These are phyloP conservation scores for Crocodylus rhombifer DNA, from an alignment of 2,797 vertebrate species.

Conservation along the genomic window DNA sequence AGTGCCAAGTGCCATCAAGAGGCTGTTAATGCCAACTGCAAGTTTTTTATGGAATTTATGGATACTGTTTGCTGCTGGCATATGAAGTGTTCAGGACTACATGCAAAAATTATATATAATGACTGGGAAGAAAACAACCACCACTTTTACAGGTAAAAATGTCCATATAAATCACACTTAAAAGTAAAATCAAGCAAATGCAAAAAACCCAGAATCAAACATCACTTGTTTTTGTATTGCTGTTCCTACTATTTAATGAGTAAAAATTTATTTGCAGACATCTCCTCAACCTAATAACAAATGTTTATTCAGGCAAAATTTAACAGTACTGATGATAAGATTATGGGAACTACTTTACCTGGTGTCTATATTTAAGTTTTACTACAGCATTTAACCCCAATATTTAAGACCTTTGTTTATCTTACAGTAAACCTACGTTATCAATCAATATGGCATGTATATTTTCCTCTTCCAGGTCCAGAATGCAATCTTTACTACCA, in stretches of 20 bases:
- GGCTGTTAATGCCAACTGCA: constrained; percentile 70
- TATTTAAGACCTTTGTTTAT: neutral
- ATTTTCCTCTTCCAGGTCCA: neutral
- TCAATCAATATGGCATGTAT: neutral
- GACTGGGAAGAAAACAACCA: neutral
- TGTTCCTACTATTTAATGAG: neutral
- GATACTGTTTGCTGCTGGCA: neutral
- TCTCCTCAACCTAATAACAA: neutral
- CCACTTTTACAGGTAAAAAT: neutral
- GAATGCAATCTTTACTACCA: neutral
- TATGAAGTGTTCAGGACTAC: neutral
- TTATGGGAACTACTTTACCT: neutral
- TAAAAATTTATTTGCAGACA: neutral
- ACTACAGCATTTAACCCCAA: neutral
- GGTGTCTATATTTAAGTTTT: neutral
- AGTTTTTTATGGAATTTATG: neutral
- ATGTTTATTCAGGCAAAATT: neutral
- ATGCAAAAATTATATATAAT: neutral
- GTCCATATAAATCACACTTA: neutral
- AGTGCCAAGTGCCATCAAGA: constrained; percentile 77
- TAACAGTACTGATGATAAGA: neutral
- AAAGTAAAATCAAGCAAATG: too few relatives aligned
- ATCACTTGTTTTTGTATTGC: neutral
- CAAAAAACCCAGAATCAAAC: neutral
- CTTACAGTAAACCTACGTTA: neutral